These are phyloP conservation scores for Geophilus truncorum DNA, from an alignment of 2,888 invertebrate genomes.

Conservation along the genomic window DNA sequence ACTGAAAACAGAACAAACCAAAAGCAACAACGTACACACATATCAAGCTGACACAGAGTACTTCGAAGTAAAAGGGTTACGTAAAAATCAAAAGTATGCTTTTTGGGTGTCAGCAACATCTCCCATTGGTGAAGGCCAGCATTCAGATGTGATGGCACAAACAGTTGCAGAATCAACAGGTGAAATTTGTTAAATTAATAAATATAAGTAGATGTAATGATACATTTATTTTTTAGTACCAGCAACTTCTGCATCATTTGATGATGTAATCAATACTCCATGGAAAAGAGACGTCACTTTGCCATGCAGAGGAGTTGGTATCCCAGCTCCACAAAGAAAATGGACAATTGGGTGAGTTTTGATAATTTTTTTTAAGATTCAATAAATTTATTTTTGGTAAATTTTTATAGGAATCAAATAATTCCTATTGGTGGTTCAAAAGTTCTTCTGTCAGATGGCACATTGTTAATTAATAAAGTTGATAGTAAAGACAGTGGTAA, in stretches of 20 bases:
- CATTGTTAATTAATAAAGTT: slow-evolving; percentile 44
- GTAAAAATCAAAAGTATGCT: slow-evolving; percentile 22
- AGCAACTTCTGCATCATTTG: slow-evolving; percentile 8
- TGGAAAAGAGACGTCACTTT: background rate
- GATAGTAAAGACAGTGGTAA: slow-evolving; percentile 47
- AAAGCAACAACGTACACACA: background rate
- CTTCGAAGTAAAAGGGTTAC: background rate
- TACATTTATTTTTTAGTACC: background rate
- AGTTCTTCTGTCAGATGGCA: background rate
- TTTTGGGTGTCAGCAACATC: slow-evolving; percentile 29
- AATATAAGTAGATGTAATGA: too few relatives aligned
- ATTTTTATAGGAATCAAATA: background rate
- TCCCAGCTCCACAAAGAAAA: background rate
- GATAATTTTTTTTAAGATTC: background rate
- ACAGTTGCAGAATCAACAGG: slow-evolving; percentile 25
- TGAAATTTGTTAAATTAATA: background rate
- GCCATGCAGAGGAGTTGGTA: background rate
- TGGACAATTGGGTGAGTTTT: background rate
- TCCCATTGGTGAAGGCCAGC: background rate
- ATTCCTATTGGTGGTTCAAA: background rate
- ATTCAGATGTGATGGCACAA: background rate
- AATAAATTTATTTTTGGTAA: background rate
- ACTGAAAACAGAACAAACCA: background rate
- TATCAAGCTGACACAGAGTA: background rate
- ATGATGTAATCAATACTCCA: background rate